Conservation (phyloP, 53 echinoderm and acorn worm genomes). For the Mesocentrotus franciscanus region DNA sequence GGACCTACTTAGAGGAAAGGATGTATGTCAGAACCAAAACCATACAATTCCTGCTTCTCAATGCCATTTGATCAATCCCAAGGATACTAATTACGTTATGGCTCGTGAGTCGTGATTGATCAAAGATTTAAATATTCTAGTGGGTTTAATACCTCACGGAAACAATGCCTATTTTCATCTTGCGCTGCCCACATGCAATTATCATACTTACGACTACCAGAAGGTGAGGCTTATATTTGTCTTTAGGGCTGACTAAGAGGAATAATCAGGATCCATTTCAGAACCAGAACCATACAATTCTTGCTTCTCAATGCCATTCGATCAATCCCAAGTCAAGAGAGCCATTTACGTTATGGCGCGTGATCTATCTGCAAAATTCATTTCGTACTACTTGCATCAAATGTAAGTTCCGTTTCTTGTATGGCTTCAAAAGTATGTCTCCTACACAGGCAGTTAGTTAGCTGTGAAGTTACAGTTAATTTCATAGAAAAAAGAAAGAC, state of each 20-base stretch:
- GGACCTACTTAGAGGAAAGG: neutral
- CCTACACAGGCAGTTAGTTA: neutral
- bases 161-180: neutral
- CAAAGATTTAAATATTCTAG: neutral
- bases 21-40: neutral
- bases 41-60: neutral
- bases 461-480: neutral
- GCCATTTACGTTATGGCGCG: neutral
- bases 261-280: neutral
- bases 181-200: neutral
- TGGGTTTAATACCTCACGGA: neutral
- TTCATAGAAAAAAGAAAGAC: neutral
- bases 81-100: neutral
- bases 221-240: neutral
- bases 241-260: neutral
- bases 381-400: neutral
- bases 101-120: neutral
- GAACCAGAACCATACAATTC: neutral
- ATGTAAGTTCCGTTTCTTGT: neutral
- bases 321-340: neutral
- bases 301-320: neutral
- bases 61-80: neutral
- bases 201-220: too few species aligned
- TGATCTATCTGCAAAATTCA: neutral
- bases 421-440: neutral